Conservation (phyloP, 2,113 vertebrate species). For the Athene cunicularia region DNA sequence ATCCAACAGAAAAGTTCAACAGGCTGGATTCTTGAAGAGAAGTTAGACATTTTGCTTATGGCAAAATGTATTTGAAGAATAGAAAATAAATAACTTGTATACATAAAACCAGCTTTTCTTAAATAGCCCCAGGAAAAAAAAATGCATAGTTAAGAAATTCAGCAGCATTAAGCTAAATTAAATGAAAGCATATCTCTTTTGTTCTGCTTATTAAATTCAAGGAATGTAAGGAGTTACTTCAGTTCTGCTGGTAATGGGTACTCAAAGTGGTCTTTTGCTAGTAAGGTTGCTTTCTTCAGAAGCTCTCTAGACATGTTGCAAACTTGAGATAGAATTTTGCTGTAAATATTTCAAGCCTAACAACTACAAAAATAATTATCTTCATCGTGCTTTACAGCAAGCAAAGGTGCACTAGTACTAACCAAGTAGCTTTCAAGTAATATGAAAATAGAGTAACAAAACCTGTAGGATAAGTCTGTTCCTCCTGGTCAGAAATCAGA, state of each 20-base stretch:
- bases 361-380: background rate
- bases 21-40: background rate
- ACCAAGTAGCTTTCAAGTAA: background rate
- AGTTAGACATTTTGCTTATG: background rate
- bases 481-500: background rate
- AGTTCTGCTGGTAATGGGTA: background rate
- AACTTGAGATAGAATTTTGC: background rate
- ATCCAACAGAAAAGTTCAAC: background rate
- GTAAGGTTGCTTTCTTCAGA: background rate
- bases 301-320: background rate
- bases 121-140: background rate
- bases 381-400: rapidly evolving
- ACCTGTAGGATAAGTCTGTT: background rate
- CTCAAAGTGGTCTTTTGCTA: background rate
- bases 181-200: background rate
- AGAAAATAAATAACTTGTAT: background rate
- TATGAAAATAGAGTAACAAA: background rate
- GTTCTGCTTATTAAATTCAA: background rate
- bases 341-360: background rate
- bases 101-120: background rate
- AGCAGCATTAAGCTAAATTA: background rate
- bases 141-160: background rate
- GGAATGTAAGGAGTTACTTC: background rate
- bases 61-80: background rate
- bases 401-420: background rate